A percentile compares a stretch with the other conserved stretches of the same genome.
Evolutionary conservation across 2,888 invertebrate genomes (phyloP).

Genomic region (Orthonychiurus folsomi): DNA sequence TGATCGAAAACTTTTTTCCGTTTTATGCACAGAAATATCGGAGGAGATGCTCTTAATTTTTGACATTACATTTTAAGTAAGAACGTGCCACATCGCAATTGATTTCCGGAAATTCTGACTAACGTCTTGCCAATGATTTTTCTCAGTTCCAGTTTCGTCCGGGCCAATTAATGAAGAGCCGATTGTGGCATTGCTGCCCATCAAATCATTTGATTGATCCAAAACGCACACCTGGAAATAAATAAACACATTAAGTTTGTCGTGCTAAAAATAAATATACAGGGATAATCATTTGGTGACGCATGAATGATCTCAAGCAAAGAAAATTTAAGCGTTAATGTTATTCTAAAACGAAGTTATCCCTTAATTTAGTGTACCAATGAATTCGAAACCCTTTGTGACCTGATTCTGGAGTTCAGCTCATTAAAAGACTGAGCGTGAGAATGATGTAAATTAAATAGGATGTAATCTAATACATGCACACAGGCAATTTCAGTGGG

Average conservation of each 20-base stretch:
- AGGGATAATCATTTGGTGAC: no score
- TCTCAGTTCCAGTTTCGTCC: slow-evolving; percentile 53
- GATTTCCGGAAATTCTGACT: slow-evolving; percentile 75
- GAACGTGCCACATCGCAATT: slow-evolving; percentile 82
- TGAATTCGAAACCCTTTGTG: no score
- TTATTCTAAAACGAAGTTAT: no score
- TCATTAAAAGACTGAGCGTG: no score
- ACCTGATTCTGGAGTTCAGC: no score
- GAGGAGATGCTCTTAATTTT: not conserved
- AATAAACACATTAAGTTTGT: slow-evolving; percentile 18
- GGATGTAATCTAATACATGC: no score
- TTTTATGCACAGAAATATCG: not conserved
- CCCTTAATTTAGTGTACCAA: no score
- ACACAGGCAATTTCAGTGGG: no score
- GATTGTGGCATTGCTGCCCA: slow-evolving; percentile 53
- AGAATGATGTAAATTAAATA: no score
- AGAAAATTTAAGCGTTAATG: no score
- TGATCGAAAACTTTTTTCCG: not conserved
- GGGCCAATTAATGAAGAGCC: slow-evolving; percentile 69
- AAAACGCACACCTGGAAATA: slow-evolving; percentile 50
- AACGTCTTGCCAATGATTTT: slow-evolving; percentile 81
- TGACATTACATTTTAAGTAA: slow-evolving; percentile 43
- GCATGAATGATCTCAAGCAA: no score
- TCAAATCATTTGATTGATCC: slow-evolving; percentile 56
- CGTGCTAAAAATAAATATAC: no score